Evolutionary conservation across 2,888 invertebrate genomes (phyloP), one percentile per base, ranked within the genome.

Genomic region (Ypsolopha sequella): DNA sequence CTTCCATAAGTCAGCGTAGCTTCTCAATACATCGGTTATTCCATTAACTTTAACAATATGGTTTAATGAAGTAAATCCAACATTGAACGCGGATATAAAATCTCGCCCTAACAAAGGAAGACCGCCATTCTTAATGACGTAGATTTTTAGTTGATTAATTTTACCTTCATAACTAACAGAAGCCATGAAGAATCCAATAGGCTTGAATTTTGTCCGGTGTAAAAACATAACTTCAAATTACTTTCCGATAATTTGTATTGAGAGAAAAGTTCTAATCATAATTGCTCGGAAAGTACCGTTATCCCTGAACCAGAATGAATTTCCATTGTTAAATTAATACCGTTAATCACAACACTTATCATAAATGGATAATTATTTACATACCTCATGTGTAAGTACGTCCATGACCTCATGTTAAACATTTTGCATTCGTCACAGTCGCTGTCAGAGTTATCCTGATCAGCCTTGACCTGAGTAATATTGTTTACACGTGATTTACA

Each of bases 141-240:
- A 60, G 33, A 60, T 34, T 43, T 55, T 54, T n/a, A 60, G 53
- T 1, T 35, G 2, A 48, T 51, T 53, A 8, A 24, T 49, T 13
- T 24, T 7, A 7, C 50, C 44, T 47, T 57, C 52, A 36, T 52
- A 58, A 6, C 8, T 51, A 2, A 35, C 46, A n/a, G 52, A n/a
- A 6, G 44, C 36, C 1, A 3, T 14, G 48, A 61, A 56, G 53
- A 51, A 58, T 1, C 60, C 58, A 7, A 56, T n/a, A 0, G 60
- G 60, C 0, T 53, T 44, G 34, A 60, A 59, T 58, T 58, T 58
- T 60, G 58, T 34, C 59, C 58, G n/a, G 55, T 54, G 45, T 60
- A 59, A 4, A 60, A 53, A 50, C 61, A 61, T 51, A 60, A 55
- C 53, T 52, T 60, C 11, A 58, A 35, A 45, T 53, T 38, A 44